Evolutionary conservation across 2,888 invertebrate species (phyloP).

Genomic region (Spodoptera picta): DNA sequence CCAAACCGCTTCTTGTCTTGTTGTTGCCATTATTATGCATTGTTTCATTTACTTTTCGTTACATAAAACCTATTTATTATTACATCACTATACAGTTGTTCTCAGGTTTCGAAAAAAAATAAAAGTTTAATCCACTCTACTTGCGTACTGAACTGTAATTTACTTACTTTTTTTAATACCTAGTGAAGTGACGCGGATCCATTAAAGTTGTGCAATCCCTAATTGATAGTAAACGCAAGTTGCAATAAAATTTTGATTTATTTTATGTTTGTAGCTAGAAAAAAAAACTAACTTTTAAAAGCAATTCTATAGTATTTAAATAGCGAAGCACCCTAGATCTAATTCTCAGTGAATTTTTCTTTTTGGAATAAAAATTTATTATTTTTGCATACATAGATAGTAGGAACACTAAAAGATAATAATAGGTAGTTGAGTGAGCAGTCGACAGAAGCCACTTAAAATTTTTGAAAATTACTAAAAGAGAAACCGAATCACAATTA

Average conservation of each 20-base stretch:
- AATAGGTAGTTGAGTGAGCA: too few species aligned
- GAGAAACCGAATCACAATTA: too few species aligned
- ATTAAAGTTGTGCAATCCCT: constrained; percentile 44
- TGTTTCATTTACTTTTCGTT: constrained; percentile 14
- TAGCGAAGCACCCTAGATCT: neutral
- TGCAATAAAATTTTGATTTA: constrained; percentile 12
- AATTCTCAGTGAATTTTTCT: too few species aligned
- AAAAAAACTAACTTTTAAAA: too few species aligned
- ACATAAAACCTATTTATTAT: constrained; percentile 26
- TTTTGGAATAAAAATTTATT: too few species aligned
- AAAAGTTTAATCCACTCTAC: constrained; percentile 29
- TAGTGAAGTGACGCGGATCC: constrained; percentile 26
- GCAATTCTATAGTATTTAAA: too few species aligned
- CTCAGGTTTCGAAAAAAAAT: constrained; percentile 9
- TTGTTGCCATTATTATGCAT: constrained; percentile 1
- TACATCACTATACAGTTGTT: constrained; percentile 44
- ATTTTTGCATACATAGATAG: too few species aligned
- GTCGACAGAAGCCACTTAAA: too few species aligned
- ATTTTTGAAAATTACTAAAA: too few species aligned
- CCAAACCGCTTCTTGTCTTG: too few species aligned
- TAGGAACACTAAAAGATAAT: too few species aligned
- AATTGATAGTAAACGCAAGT: constrained; percentile 34
- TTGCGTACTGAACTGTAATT: constrained; percentile 52
- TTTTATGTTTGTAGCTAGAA: neutral
- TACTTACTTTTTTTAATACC: constrained; percentile 31